Evolutionary conservation across 2,797 vertebrate species (phyloP), one percentile per base, ranked within the genome.

Genomic region (Neosilurus hyrtlii): DNA sequence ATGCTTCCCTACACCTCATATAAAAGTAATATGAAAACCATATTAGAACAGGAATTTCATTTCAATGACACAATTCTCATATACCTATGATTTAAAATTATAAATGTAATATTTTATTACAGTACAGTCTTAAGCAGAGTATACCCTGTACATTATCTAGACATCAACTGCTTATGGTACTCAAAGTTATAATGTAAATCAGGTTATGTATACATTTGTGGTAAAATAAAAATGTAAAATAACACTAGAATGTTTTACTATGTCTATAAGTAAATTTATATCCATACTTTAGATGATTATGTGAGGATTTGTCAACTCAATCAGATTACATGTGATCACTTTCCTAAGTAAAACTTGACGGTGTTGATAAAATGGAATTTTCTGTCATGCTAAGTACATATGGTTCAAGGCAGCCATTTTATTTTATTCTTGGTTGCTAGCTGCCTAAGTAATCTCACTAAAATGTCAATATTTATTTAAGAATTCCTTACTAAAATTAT

Each of bases 271-370:
- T 63, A n/a, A 51, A 63, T 43, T 65, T 62, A 24, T 63, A 22
- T 78, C 12, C 12, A 37, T 77, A 18, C 26, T 61, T 11, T 62
- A n/a, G 2, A n/a, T 62, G 22, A 54, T 26, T 70, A 54, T 52
- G 74, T 54, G 15, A 6, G 68, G 49, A 71, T 22, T 78, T 79
- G 76, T 79, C 65, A 83, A 79, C 75, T 30, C 59, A n/a, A 6
- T 79, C 75, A 79, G 30, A 70, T n/a, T n/a, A n/a, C n/a, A n/a
- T n/a, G 51, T 77, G 35, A 83, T 79, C 37, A 22, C 73, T 16
- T 4, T 59, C 74, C 61, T 56, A 43, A 30, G 62, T 9, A 62
- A 77, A 77, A 4, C 57, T 49, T 80, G 83, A 74, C 68, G 1
- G 59, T 73, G 67, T 80, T 84, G 68, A 80, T 67, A 59, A 61